Conservation (phyloP, 2,888 invertebrate species). For the Charanyca ferruginea region DNA sequence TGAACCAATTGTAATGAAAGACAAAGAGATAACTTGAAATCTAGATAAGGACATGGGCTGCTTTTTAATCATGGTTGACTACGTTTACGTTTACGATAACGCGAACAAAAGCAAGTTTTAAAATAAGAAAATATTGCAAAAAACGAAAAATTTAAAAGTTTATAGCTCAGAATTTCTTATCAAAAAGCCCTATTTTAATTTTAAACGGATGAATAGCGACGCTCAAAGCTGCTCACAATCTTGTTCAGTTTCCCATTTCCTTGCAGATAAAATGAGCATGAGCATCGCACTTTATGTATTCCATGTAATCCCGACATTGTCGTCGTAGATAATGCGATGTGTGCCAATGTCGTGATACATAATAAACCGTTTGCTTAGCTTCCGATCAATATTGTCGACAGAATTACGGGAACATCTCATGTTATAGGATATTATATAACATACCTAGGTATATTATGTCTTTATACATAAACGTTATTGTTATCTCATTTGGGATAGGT, state of each 20-base stretch:
- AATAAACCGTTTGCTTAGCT: conserved; percentile 59
- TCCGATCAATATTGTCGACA: conserved; percentile 56
- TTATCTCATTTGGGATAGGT: no score
- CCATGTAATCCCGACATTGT: conserved; percentile 52
- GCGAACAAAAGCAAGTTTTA: no score
- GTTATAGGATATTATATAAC: conserved; percentile 7
- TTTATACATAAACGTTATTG: neutral
- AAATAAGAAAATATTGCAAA: no score
- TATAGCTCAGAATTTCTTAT: neutral
- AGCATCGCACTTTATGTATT: conserved; percentile 50
- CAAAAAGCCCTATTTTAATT: conserved; percentile 20
- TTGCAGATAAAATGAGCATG: conserved; percentile 47
- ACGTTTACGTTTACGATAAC: no score
- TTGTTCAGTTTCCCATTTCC: conserved; percentile 36
- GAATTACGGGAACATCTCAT: conserved; percentile 31
- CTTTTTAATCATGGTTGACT: no score
- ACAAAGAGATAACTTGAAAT: no score
- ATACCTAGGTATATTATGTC: no score
- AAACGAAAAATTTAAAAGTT: no score
- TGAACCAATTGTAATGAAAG: no score
- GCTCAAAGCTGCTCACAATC: conserved; percentile 33
- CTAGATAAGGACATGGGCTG: no score
- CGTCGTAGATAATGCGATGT: conserved; percentile 54
- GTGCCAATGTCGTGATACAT: conserved; percentile 53
- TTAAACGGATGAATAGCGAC: conserved; percentile 26